Evolutionary conservation across 2,797 vertebrate species (phyloP), one percentile per base, ranked within the genome.

Genomic region (Sebastiscus tertius): DNA sequence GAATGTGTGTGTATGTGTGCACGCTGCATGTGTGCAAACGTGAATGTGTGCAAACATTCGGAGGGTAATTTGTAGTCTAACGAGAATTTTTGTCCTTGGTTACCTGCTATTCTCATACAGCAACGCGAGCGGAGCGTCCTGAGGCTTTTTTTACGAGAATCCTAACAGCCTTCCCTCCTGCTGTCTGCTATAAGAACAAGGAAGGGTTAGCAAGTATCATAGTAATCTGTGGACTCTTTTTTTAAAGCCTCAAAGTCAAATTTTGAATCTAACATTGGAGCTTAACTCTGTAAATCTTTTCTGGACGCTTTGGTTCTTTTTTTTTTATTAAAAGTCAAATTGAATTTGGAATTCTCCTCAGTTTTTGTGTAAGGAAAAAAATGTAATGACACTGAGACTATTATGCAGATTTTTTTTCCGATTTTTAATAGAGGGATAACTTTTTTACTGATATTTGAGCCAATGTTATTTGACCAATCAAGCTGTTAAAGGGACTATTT

Each of bases 61-160:
- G 10, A 31, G 34, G 49, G 29, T 27, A 70, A 62, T 66, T 33
- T 24, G 49, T 54, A 31, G 54, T 73, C 36, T 59, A 65, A 81
- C 1, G 20, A 66, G 58, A 79, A 69, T 76, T 63, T 82, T 69
- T 83, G 49, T 66, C 46, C 77, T 4, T 29, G 59, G 78, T 34
- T n/a, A 85, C 80, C 56, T 42, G 39, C 42, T 75, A 8, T 68
- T 75, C 26, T 66, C n/a, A 18, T 70, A 34, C 63, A 54, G 76
- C 26, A 72, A 79, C 75, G 7, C 0, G 1, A 52, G 22, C 20
- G 1, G 24, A 24, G 27, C 2, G 6, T 74, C 70, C 64, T 31
- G 59, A 49, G 62, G 64, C 59, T n/a, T 26, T 26, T 26, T 36
- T 29, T 6, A 3, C 31, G 52, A 61, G 24, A 80, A 72, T 62